Conservation (phyloP, 2,888 invertebrate species). For the Bembecia ichneumoniformis region DNA sequence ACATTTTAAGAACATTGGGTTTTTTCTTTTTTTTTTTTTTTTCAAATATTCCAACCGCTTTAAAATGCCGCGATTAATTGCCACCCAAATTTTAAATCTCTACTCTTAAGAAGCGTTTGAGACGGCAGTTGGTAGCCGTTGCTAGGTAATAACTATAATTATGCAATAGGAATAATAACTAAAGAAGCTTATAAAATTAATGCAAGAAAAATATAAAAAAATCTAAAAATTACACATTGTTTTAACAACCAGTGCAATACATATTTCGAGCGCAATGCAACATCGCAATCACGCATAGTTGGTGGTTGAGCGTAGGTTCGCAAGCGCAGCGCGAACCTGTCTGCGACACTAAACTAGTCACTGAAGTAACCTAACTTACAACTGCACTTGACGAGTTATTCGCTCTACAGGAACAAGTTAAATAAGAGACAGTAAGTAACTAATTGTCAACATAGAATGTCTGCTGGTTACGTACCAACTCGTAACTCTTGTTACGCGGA, state of each 20-base stretch:
- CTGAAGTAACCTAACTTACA: constrained; percentile 33
- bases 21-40: no score
- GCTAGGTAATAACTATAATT: no score
- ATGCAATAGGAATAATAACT: not conserved
- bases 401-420: constrained; percentile 28
- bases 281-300: constrained; percentile 1
- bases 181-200: no score
- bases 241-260: no score
- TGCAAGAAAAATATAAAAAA: constrained; percentile 4
- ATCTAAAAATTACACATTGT: not conserved
- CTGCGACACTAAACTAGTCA: constrained; percentile 27
- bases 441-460: constrained; percentile 9
- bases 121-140: no score
- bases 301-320: constrained; percentile 1
- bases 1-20: no score
- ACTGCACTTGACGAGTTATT: constrained; percentile 24
- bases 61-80: no score
- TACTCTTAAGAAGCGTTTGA: no score
- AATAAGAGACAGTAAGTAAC: constrained; percentile 34
- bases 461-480: not conserved
- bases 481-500: not conserved
- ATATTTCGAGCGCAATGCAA: not conserved
- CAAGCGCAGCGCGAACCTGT: constrained; percentile 3
- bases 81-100: no score
- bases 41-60: no score